Percentiles rank a stretch among this genome's conserved stretches.
Evolutionary conservation across 2,113 vertebrate species (phyloP).

Genomic region (Cariama cristata): DNA sequence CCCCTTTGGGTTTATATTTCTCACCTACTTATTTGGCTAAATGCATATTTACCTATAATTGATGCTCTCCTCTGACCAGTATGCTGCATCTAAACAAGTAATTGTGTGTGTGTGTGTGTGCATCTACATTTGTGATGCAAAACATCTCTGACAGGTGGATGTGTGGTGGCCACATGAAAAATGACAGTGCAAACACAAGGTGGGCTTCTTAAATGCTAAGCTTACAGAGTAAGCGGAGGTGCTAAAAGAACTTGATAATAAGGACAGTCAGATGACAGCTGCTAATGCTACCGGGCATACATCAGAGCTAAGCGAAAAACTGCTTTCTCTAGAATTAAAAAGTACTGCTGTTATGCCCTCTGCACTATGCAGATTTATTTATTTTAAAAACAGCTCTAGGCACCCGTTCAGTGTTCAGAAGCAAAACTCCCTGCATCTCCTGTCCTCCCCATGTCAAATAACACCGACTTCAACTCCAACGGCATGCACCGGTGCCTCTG

Average conservation of each 20-base stretch:
- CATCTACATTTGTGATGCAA: background rate
- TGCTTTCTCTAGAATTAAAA: background rate
- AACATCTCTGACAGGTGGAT: constrained; percentile 26
- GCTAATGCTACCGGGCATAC: background rate
- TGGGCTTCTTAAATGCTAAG: constrained; percentile 24
- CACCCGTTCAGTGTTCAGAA: background rate
- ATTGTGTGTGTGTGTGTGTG: background rate
- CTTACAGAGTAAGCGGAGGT: background rate
- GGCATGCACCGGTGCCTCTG: background rate
- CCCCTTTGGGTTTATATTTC: background rate
- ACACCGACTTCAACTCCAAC: background rate
- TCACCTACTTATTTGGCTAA: background rate
- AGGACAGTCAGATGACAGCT: constrained; percentile 50
- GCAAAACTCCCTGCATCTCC: background rate
- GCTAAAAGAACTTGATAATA: constrained; percentile 46
- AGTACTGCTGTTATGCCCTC: background rate
- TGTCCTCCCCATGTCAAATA: background rate
- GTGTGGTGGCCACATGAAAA: background rate
- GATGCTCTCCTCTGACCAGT: background rate
- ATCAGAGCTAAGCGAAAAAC: constrained; percentile 26
- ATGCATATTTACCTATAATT: background rate
- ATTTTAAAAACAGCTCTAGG: constrained; percentile 14
- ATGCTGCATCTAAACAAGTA: background rate
- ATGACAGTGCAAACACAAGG: background rate
- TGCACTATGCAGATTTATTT: background rate